Base-by-base conservation (phyloP, 2,113 vertebrate species). In the Clarias gariepinus region DNA sequence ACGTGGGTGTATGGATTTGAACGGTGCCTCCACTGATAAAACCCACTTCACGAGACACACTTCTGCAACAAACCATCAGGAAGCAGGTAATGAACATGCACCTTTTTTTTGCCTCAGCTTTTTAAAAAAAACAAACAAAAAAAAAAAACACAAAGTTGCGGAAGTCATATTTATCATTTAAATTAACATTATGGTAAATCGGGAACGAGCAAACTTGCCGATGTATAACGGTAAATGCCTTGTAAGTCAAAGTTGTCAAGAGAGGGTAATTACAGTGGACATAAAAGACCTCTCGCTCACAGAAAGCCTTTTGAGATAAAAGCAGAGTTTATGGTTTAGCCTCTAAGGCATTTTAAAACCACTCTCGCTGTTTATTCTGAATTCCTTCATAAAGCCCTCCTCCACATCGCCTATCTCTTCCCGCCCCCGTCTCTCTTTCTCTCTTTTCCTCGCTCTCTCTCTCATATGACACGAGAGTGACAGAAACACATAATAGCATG, bases 1-100 rank as follows among this genome's bases (percentile, higher is more conserved):
- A 94, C 92, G 95, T 95, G 94, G 94, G 94, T 90, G 93, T 95
- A 89, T 91, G 90, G 89, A 93, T 91, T 93, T 85, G 92, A 92
- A 92, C 90, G 89, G 91, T 90, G 88, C 91, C 90, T 92, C 91
- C 90, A 91, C 91, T 93, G 92, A 93, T 91, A 94, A 93, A 90
- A 87, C 73, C 86, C 66, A 85, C 68, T 94, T 76, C 92, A 90
- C 92, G 92, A 93, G 91, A 86, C 88, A 91, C 91, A 90, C 73
- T 76, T 84, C 91, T 93, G 89, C 90, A 92, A 91, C 88, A 83
- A 89, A 91, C 90, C 86, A 90, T 92, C 92, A 91, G 90, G 87
- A 92, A 88, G 91, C 90, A 90, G 93, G 88, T 87, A 89, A 69
- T 90, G 91, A 94, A 94, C 91, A 91, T 90, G 90, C 89, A 89